Evolutionary conservation across 2,888 invertebrate species (phyloP), one percentile per base, ranked within the genome.

Genomic region (Coenonympha arcania): DNA sequence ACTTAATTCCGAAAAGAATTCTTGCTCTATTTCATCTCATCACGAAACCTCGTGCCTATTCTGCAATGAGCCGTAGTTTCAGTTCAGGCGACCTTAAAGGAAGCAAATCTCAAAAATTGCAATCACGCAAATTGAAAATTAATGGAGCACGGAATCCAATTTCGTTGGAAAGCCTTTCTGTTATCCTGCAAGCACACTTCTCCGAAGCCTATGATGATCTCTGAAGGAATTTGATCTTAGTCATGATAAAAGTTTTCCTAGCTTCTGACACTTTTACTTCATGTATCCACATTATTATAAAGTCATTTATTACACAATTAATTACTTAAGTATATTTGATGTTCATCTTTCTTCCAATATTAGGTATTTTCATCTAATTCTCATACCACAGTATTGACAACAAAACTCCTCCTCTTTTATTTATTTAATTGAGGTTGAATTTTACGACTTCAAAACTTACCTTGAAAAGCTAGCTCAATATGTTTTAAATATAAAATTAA

Each of bases 111-210:
- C 78, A 79, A 79, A 84, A 81, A 84, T 81, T 81, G 83, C 84
- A 84, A 84, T 84, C 83, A 83, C 81, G 75, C 78, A 83, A 83
- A 84, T 84, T 84, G 84, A 84, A 84, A 84, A 82, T 84, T 84
- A 84, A 84, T 84, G 84, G 84, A 77, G 76, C 83, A 79, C 70
- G 72, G 83, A 82, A 84, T 84, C 82, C 84, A 83, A 84, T 84
- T 83, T 82, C 79, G 78, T 78, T 82, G 83, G 79, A 71, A 76
- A 76, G 79, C 79, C 79, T 79, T 77, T 76, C 70, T 73, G 69
- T 66, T 73, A 70, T 69, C 68, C 58, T 61, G 56, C 48, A 47
- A 54, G 45, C 58, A 54, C 50, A 56, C 58, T 58, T 57, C 54
- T 52, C 52, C 48, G 36, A 48, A 39, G 50, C 54, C 36, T 36